Base-by-base conservation (phyloP, 2,113 vertebrate genomes). In the Takifugu bimaculatus region DNA sequence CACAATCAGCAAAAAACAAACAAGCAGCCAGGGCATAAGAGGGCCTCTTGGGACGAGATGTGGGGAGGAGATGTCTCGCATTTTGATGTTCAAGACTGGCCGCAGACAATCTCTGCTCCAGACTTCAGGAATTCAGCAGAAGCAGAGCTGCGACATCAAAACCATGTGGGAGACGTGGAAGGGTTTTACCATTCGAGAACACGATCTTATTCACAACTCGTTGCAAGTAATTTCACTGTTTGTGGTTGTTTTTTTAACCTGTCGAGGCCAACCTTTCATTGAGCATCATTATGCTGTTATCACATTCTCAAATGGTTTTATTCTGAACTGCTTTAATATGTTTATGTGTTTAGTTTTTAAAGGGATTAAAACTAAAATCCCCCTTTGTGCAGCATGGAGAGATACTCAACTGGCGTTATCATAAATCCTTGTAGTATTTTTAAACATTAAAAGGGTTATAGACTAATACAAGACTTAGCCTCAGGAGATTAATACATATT, bases 11-110 rank as follows among this genome's bases (percentile, higher is more conserved):
- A 49, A 32, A 65, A 75, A 72, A 60, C 54, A 72, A 75, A 60
- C 54, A 72, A 77, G 70, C 72, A 77, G 68, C 53, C 14, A 9
- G 66, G 63, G 53, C 59, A 12, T 11, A 26, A 66, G 74, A 60
- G 75, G 54, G 73, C 76, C 83, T 77, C 81, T 84, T 26, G 78
- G 83, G 80, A 83, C 69, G 66, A 67, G 63, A 74, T 76, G 61
- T 4, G 3, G 52, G 60, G 69, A 72, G 39, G 70, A 72, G 74
- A 5, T 65, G 65, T 49, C 50, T 35, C 54, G 66, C 9, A 35
- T 73, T 75, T 75, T 70, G 65, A 67, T 63, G 57, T 48, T 49
- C 52, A 70, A 54, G 57, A 58, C 47, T 57, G 53, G 69, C 15
- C 6, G 70, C 60, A 65, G 74, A 56, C 50, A 60, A 70, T 65